Percentiles rank a stretch among this genome's conserved stretches.
Conservation (phyloP, 53 echinoderm and acorn worm species). For the Zoroaster sp. region DNA sequence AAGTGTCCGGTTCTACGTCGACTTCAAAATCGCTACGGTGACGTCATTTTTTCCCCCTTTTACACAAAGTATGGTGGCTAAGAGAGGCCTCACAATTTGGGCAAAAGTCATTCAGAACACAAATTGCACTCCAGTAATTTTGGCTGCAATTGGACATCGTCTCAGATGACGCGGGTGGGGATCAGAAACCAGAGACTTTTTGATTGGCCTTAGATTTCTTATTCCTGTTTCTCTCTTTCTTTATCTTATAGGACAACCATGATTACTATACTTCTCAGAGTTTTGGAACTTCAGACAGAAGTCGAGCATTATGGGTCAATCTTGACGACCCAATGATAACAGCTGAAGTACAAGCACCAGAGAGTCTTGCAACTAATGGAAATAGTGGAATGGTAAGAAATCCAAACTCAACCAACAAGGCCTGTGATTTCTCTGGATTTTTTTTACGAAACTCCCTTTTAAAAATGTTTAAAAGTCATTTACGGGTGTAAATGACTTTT, state of each 20-base stretch:
- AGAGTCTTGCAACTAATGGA: slow-evolving; percentile 20
- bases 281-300: not conserved
- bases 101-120: no score
- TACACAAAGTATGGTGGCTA: no score
- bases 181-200: no score
- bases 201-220: not conserved
- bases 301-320: slow-evolving; percentile 42
- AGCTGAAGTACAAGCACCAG: not conserved
- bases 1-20: no score
- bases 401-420: not conserved
- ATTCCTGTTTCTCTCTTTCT: not conserved
- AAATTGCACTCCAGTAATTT: no score
- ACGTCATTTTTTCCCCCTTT: no score
- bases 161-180: no score
- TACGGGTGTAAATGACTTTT: no score
- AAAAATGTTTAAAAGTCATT: no score
- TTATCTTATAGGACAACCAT: slow-evolving; percentile 52
- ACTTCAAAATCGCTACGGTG: no score
- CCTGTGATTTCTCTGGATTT: not conserved
- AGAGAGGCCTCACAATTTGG: no score
- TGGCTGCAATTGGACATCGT: no score
- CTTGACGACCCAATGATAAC: slow-evolving; percentile 12
- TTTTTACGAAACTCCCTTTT: not conserved
- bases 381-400: not conserved
- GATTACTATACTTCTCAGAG: slow-evolving; percentile 42